Evolutionary conservation across 2,888 invertebrate species (phyloP).

Genomic region (Spialia ferax): DNA sequence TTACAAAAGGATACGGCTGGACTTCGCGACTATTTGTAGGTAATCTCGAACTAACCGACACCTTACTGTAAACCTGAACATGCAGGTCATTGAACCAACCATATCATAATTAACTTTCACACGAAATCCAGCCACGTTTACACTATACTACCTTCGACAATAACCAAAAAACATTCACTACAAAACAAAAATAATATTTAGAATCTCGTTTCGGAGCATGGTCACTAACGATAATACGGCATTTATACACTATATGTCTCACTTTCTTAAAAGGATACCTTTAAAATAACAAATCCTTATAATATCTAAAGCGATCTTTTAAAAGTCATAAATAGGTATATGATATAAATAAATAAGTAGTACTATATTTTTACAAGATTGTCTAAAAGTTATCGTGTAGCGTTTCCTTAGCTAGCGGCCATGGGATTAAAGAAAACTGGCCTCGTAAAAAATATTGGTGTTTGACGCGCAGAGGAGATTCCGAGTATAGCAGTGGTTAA

Average conservation of each 20-base stretch:
- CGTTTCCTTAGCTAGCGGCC: constrained; percentile 14
- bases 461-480: constrained; percentile 24
- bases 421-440: constrained; percentile 6
- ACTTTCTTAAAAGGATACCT: constrained; percentile 69
- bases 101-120: constrained; percentile 10
- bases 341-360: constrained; percentile 34
- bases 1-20: constrained; percentile 54
- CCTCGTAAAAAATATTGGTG: constrained; percentile 6
- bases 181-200: constrained; percentile 70
- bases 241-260: constrained; percentile 60
- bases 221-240: constrained; percentile 51
- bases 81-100: constrained; percentile 6
- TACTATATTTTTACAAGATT: constrained; percentile 29
- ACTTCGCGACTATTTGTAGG: constrained; percentile 3
- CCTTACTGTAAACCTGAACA: too few species aligned
- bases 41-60: background rate
- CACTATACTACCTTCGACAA: constrained; percentile 52
- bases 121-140: constrained; percentile 34
- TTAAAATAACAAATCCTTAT: constrained; percentile 38
- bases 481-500: constrained; percentile 62
- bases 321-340: constrained; percentile 36
- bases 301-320: constrained; percentile 37
- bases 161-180: constrained; percentile 75
- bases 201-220: constrained; percentile 59
- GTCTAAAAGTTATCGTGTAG: constrained; percentile 42